phyloP scores from a whole-genome alignment of 2,797 vertebrate genomes.

The Tangara arthus region DNA sequence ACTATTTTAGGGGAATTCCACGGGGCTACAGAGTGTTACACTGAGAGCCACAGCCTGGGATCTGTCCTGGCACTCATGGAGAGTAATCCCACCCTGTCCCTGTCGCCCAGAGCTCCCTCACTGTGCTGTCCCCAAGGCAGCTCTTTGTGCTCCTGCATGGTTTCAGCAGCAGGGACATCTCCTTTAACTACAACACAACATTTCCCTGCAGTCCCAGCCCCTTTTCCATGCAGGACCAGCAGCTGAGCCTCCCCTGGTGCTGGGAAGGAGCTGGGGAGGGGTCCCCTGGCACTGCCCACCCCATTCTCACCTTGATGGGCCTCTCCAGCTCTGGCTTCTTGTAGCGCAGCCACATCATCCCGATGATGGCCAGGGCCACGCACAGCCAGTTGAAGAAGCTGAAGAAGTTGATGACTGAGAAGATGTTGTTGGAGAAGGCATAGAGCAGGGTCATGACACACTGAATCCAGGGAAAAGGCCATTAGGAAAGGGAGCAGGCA shows the following conservation, averaged over 20 bases:
- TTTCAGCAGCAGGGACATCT: background rate
- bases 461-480: slow-evolving; percentile 65
- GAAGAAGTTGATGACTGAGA: slow-evolving; percentile 99
- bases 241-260: background rate
- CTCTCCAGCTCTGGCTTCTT: slow-evolving; percentile 91
- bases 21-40: background rate
- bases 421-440: slow-evolving; percentile 93
- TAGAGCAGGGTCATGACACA: slow-evolving; percentile 95
- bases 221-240: rapidly evolving
- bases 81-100: background rate
- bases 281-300: background rate
- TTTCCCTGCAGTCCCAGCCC: background rate
- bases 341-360: slow-evolving; percentile 96
- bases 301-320: slow-evolving; percentile 88
- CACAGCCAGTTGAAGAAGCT: slow-evolving; percentile 99
- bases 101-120: background rate
- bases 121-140: background rate
- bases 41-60: background rate
- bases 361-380: slow-evolving; percentile 92
- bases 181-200: background rate
- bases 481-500: background rate
- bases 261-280: rapidly evolving
- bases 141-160: background rate
- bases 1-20: slow-evolving; percentile 17
- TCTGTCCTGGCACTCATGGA: background rate